Evolutionary conservation across 2,888 invertebrate genomes (phyloP).

Genomic region (Tinea trinotella): DNA sequence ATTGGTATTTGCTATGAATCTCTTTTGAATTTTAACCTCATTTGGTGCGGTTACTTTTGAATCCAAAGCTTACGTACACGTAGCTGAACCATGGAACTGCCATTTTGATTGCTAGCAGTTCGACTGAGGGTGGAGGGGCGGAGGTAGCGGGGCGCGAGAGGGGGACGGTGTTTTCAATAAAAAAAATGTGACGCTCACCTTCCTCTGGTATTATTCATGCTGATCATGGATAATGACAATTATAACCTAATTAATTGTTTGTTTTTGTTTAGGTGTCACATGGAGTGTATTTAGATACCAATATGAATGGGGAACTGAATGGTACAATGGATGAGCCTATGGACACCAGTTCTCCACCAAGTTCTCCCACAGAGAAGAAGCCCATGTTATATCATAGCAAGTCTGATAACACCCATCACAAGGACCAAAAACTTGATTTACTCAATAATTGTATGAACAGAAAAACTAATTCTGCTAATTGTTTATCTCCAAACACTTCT

Average conservation of each 20-base stretch:
- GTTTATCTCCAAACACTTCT: too few relatives aligned
- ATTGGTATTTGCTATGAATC: too few relatives aligned
- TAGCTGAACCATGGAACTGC: too few relatives aligned
- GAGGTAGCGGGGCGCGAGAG: conserved; percentile 33
- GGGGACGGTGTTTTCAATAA: conserved; percentile 37
- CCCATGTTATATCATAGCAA: conserved; percentile 18
- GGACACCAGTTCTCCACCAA: conserved; percentile 33
- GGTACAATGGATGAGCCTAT: conserved; percentile 50
- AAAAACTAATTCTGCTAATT: conserved; percentile 17
- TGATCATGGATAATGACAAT: too few relatives aligned
- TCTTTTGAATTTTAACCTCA: background rate
- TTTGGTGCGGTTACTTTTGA: conserved; percentile 33
- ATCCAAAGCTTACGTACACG: conserved; percentile 43
- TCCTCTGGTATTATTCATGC: conserved; percentile 32
- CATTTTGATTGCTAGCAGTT: too few relatives aligned
- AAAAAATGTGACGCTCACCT: conserved; percentile 53
- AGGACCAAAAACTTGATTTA: background rate
- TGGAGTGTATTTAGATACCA: conserved; percentile 42
- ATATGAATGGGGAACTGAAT: conserved; percentile 55
- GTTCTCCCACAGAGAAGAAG: conserved; percentile 20
- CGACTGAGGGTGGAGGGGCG: too few relatives aligned
- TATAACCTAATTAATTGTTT: conserved; percentile 40
- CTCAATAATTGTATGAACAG: conserved; percentile 15
- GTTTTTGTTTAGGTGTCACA: conserved; percentile 47
- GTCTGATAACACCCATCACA: too few relatives aligned